A percentile compares a stretch with the other conserved stretches of the same genome.
phyloP scores from a whole-genome alignment of 1,140 invertebrate genomes.

The Ips typographus region DNA sequence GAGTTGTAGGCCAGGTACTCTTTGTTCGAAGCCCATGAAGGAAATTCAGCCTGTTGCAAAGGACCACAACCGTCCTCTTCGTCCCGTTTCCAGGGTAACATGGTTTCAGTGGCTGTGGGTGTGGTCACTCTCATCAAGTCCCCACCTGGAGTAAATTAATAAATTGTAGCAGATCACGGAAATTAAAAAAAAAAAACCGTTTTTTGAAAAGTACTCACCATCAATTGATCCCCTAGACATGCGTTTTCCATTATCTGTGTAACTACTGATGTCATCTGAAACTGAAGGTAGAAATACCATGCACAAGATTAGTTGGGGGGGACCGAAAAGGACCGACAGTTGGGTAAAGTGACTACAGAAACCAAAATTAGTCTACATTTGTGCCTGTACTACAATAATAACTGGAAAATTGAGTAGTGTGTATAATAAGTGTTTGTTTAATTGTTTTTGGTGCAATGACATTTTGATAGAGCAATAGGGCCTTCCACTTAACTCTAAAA shows the following conservation, averaged over 20 bases:
- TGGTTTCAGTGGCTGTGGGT: slow-evolving; percentile 79
- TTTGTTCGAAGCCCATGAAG: slow-evolving; percentile 88
- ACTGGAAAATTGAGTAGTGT: too few relatives aligned
- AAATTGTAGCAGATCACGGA: too few relatives aligned
- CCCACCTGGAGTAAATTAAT: slow-evolving; percentile 38
- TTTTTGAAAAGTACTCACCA: slow-evolving; percentile 43
- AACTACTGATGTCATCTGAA: slow-evolving; percentile 51
- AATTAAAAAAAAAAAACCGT: background rate
- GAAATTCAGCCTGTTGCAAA: slow-evolving; percentile 86
- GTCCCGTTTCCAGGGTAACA: slow-evolving; percentile 87
- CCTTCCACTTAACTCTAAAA: too few relatives aligned
- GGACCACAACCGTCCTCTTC: slow-evolving; percentile 66
- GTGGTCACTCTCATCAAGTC: slow-evolving; percentile 74
- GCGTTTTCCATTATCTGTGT: slow-evolving; percentile 50
- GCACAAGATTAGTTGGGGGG: background rate
- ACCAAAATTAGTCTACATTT: too few relatives aligned
- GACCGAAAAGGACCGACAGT: background rate
- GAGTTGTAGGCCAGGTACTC: slow-evolving; percentile 91
- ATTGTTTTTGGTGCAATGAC: too few relatives aligned
- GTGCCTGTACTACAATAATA: too few relatives aligned
- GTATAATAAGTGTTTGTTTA: too few relatives aligned
- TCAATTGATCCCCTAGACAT: slow-evolving; percentile 52
- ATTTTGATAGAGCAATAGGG: too few relatives aligned
- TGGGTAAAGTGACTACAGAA: slow-evolving; percentile 13
- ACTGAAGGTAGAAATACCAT: slow-evolving; percentile 39